phyloP scores from a whole-genome alignment of 2,888 invertebrate species.

The Latheticus oryzae region DNA sequence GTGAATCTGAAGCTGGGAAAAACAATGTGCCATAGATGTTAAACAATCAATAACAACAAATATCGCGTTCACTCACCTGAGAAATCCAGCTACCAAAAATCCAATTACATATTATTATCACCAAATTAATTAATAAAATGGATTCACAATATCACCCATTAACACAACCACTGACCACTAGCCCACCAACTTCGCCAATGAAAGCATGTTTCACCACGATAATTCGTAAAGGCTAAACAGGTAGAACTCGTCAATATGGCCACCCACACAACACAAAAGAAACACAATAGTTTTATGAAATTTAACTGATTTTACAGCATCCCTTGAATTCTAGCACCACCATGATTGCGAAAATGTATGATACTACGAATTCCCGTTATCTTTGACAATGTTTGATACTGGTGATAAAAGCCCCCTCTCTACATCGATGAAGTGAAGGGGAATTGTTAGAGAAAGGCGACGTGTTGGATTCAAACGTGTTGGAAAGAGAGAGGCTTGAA shows the following conservation, averaged over 20 bases:
- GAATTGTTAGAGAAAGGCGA: constrained; percentile 14
- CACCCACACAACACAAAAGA: constrained; percentile 26
- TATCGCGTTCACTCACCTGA: constrained; percentile 22
- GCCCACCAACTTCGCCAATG: constrained; percentile 3
- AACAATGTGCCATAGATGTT: constrained; percentile 17
- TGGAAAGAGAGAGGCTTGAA: constrained; percentile 7
- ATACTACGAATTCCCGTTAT: constrained; percentile 32
- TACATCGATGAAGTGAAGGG: constrained; percentile 25
- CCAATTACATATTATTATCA: constrained; percentile 19
- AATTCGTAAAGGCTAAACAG: constrained; percentile 12
- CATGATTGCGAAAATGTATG: constrained; percentile 19
- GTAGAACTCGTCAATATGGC: constrained; percentile 27
- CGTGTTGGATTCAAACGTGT: background rate
- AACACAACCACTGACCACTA: constrained; percentile 21
- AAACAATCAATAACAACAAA: constrained; percentile 32
- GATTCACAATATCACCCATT: constrained; percentile 14
- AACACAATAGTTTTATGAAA: background rate
- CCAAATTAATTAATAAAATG: constrained; percentile 3
- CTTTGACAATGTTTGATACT: constrained; percentile 30
- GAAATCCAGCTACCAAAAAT: constrained; percentile 3
- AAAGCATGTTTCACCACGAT: constrained; percentile 23
- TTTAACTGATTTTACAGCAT: constrained; percentile 3
- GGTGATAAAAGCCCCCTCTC: constrained; percentile 35
- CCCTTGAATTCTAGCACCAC: constrained; percentile 13
- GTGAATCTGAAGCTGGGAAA: constrained; percentile 2